Evolutionary conservation across 2,113 vertebrate genomes (phyloP).

Genomic region (Microcebus murinus): DNA sequence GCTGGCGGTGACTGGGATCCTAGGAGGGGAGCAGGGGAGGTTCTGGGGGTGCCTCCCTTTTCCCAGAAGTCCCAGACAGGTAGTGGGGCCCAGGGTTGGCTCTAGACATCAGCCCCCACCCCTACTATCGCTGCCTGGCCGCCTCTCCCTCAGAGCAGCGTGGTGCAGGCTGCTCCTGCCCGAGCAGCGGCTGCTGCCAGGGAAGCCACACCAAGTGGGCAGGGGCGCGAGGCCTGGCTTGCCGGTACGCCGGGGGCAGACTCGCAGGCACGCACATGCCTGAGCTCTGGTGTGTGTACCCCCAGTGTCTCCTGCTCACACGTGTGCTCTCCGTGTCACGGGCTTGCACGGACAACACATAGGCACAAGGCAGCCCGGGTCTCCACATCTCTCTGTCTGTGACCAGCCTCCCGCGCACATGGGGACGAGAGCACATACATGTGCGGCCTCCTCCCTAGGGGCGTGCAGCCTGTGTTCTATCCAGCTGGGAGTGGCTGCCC

Average conservation of each 20-base stretch:
- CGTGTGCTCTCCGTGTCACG: fast-evolving
- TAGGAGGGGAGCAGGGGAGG: background rate
- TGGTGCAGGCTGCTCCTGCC: background rate
- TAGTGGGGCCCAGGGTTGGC: background rate
- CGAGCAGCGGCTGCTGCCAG: conserved; percentile 54
- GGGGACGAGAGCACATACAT: background rate
- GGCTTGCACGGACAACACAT: fast-evolving
- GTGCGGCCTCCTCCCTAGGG: background rate
- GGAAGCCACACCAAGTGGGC: background rate
- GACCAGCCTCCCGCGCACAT: background rate
- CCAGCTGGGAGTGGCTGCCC: conserved; percentile 24
- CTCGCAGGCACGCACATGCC: background rate
- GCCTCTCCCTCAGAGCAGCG: conserved; percentile 29
- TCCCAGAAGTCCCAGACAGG: background rate
- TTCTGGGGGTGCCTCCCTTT: background rate
- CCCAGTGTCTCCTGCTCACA: background rate
- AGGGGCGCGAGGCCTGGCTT: background rate
- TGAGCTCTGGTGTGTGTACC: background rate
- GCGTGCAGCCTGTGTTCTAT: background rate
- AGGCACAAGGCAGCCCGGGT: fast-evolving
- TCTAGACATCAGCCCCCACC: background rate
- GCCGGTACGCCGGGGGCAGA: background rate
- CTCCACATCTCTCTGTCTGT: background rate
- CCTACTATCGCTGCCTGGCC: background rate
- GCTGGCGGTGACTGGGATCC: conserved; percentile 27